Percentiles rank a stretch among this genome's conserved stretches.
phyloP scores from a whole-genome alignment of 2,113 vertebrate species.

The Cyphomyrus discorhynchus region DNA sequence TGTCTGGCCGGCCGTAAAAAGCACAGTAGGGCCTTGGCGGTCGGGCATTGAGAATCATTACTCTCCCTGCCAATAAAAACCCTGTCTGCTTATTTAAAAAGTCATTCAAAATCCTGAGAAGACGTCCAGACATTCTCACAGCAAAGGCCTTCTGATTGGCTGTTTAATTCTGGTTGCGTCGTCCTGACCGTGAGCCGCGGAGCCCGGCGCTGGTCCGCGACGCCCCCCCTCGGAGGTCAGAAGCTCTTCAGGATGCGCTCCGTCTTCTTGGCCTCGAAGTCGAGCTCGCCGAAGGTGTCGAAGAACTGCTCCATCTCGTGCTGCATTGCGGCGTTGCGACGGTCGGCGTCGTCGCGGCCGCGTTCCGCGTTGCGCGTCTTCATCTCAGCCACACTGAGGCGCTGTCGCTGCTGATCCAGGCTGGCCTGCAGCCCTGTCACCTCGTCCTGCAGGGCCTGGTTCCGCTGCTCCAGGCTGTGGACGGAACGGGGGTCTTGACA shows the following conservation, averaged over 20 bases:
- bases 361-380: constrained; percentile 60
- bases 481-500: not conserved
- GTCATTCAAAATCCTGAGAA: constrained; percentile 6
- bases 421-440: constrained; percentile 51
- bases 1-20: not conserved
- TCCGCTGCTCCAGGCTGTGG: constrained; percentile 61
- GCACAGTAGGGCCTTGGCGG: not conserved
- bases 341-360: constrained; percentile 55
- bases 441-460: constrained; percentile 57
- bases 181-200: not conserved
- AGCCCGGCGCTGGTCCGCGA: not conserved
- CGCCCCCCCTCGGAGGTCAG: constrained; percentile 26
- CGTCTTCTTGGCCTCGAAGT: constrained; percentile 56
- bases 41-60: not conserved
- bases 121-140: not conserved
- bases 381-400: constrained; percentile 54
- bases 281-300: constrained; percentile 67
- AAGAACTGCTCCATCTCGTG: constrained; percentile 72
- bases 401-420: constrained; percentile 60
- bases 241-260: constrained; percentile 53
- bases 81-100: not conserved
- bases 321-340: constrained; percentile 62
- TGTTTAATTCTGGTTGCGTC: not conserved
- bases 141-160: not conserved
- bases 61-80: not conserved